Conservation (phyloP, 2,797 vertebrate genomes). For the Cynopterus sphinx region DNA sequence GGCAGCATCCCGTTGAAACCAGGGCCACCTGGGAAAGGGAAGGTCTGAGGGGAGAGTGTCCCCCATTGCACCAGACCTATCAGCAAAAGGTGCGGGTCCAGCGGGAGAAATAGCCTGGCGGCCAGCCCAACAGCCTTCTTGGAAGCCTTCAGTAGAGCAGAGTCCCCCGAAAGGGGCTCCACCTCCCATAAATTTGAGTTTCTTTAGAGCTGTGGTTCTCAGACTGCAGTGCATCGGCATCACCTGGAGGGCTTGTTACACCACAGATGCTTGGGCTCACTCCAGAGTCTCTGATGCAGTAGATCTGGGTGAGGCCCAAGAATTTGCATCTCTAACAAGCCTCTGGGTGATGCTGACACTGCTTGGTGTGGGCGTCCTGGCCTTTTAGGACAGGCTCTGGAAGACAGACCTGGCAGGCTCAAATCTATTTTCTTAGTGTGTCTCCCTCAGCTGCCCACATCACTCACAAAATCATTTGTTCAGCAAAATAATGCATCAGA, state of each 20-base stretch:
- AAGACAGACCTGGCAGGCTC: neutral
- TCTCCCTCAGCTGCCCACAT: neutral
- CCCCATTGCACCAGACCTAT: neutral
- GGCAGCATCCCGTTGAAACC: neutral
- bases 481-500: neutral
- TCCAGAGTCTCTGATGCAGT: neutral
- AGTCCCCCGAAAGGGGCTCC: neutral
- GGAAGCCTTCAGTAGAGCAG: neutral
- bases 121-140: neutral
- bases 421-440: neutral
- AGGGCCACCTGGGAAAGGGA: neutral
- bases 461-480: neutral
- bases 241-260: neutral
- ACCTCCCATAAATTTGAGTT: neutral
- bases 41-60: neutral
- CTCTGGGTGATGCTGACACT: neutral
- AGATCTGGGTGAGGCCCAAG: neutral
- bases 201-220: neutral
- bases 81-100: neutral
- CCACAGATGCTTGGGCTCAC: neutral
- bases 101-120: neutral
- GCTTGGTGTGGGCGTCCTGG: neutral
- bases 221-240: rapidly evolving
- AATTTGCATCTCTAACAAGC: neutral
- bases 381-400: neutral